Evolutionary conservation across 2,113 vertebrate genomes (phyloP).

Genomic region (Hypocryptadius cinnamomeus): DNA sequence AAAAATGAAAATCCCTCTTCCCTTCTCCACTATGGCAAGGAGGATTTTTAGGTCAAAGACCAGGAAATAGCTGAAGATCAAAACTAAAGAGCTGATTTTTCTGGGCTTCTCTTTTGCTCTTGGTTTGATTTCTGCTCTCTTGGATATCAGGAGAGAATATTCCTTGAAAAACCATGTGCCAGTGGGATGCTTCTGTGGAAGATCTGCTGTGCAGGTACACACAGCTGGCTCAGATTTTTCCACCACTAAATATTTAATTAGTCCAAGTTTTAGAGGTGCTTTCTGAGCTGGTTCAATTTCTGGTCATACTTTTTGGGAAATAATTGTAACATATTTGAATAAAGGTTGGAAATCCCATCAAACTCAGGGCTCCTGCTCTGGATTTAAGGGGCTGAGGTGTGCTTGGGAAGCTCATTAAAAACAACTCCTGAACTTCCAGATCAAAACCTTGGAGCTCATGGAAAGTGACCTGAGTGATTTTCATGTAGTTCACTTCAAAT

Average conservation of each 20-base stretch:
- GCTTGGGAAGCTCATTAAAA: neutral
- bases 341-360: neutral
- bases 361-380: neutral
- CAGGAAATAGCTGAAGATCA: neutral
- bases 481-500: neutral
- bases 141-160: neutral
- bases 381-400: neutral
- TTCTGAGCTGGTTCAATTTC: neutral
- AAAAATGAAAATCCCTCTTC: neutral
- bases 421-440: neutral
- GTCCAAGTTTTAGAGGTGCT: neutral
- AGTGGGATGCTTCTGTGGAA: neutral
- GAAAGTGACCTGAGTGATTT: neutral
- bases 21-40: neutral
- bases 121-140: neutral
- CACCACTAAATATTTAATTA: neutral
- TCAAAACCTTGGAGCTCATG: rapidly evolving
- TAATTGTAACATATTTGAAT: neutral
- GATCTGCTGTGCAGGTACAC: neutral
- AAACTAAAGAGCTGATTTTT: neutral
- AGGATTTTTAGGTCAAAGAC: neutral
- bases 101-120: neutral
- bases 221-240: neutral
- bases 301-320: neutral
- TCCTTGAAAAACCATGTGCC: neutral